Evolutionary conservation across 2,113 vertebrate genomes (phyloP).

Genomic region (Psephotus haematonotus): DNA sequence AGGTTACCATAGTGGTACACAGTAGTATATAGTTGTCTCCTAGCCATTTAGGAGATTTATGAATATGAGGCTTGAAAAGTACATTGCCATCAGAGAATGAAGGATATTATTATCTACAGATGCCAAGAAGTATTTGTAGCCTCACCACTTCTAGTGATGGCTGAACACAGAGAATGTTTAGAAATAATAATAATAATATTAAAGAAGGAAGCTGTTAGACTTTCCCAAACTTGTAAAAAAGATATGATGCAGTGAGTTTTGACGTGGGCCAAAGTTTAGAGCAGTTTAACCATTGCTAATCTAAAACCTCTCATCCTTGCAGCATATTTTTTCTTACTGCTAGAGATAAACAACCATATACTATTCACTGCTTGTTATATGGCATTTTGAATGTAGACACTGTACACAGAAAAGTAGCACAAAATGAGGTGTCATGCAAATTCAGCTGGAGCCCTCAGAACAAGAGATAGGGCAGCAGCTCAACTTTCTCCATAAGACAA

Average conservation of each 20-base stretch:
- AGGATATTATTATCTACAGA: constrained; percentile 19
- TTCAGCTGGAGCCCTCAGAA: neutral
- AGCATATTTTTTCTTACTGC: neutral
- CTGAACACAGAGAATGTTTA: neutral
- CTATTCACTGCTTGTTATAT: neutral
- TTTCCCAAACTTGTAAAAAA: neutral
- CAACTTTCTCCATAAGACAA: neutral
- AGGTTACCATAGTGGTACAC: neutral
- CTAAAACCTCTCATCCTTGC: neutral
- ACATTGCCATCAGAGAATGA: constrained; percentile 5
- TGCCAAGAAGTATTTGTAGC: constrained; percentile 48
- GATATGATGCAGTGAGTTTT: neutral
- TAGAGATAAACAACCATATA: neutral
- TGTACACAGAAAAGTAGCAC: neutral
- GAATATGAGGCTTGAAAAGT: constrained; percentile 13
- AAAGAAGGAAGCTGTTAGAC: neutral
- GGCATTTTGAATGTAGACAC: neutral
- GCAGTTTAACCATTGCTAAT: neutral
- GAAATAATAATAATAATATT: neutral
- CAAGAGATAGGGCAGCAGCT: neutral
- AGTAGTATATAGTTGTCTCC: neutral
- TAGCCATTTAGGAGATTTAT: neutral
- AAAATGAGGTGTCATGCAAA: neutral
- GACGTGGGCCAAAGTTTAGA: neutral
- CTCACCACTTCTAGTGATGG: neutral